Conservation (phyloP, 2,797 vertebrate genomes). For the Enteromius mattozi region DNA sequence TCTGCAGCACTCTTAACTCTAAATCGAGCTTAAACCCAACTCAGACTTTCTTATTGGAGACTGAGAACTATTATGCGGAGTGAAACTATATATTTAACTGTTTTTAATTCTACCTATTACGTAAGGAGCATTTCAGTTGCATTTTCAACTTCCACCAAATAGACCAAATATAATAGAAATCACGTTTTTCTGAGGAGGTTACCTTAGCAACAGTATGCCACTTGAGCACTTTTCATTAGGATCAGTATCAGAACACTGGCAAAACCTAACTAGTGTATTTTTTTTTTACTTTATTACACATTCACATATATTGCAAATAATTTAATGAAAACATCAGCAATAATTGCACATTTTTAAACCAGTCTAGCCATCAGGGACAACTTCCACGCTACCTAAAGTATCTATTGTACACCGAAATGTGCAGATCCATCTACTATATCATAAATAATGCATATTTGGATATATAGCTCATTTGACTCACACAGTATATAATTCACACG, state of each 20-base stretch:
- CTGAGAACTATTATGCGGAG: neutral
- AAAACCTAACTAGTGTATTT: slow-evolving; percentile 3
- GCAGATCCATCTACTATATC: neutral
- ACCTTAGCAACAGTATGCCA: slow-evolving; percentile 3
- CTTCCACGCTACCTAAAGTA: neutral
- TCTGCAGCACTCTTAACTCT: slow-evolving; percentile 59
- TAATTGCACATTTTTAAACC: neutral
- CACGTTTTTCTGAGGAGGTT: neutral
- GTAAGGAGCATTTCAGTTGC: neutral
- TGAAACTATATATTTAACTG: too few species aligned
- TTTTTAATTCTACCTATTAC: neutral
- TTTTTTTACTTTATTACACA: neutral
- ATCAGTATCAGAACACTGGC: neutral
- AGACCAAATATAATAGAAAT: slow-evolving; percentile 8
- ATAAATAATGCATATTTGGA: slow-evolving; percentile 19
- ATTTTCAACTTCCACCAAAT: neutral
- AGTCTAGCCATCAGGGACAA: neutral
- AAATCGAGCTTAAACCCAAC: slow-evolving; percentile 39
- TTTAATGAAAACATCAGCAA: neutral
- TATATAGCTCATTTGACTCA: neutral
- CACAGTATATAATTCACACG: neutral
- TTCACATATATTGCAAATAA: neutral
- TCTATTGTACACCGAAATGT: neutral
- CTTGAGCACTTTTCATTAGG: slow-evolving; percentile 9
- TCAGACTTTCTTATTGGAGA: slow-evolving; percentile 16